Percentiles rank a stretch among this genome's conserved stretches.
These are phyloP conservation scores for Acrobasis repandana DNA, from an alignment of 2,888 invertebrate genomes.

Conservation along the genomic window DNA sequence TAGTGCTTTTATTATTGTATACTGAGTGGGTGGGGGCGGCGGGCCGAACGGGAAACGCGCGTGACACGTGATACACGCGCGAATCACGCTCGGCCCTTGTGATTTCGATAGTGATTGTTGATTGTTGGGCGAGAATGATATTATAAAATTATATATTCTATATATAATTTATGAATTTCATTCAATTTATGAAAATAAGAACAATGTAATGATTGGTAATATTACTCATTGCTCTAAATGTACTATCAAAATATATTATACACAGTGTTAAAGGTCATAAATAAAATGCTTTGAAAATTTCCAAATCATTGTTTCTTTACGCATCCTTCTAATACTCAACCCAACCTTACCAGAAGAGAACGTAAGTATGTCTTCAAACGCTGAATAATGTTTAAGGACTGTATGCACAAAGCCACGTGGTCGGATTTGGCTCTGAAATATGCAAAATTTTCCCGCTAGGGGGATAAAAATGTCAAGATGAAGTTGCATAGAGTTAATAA, in stretches of 20 bases:
- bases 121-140: slow-evolving; percentile 78
- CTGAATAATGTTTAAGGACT: too few species aligned
- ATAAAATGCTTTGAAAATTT: slow-evolving; percentile 84
- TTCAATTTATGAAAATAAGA: slow-evolving; percentile 79
- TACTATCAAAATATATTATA: slow-evolving; percentile 84
- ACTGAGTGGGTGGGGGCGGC: slow-evolving; percentile 34
- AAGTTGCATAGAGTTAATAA: too few species aligned
- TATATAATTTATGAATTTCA: slow-evolving; percentile 80
- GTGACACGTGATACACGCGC: slow-evolving; percentile 6
- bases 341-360: neutral
- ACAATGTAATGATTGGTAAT: slow-evolving; percentile 83
- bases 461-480: too few species aligned
- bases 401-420: too few species aligned
- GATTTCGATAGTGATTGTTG: slow-evolving; percentile 78
- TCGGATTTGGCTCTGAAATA: too few species aligned
- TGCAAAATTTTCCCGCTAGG: too few species aligned
- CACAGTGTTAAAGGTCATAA: slow-evolving; percentile 84
- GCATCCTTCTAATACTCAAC: neutral
- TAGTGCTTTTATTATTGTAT: slow-evolving; percentile 46
- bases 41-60: slow-evolving; percentile 19
- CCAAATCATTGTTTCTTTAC: slow-evolving; percentile 67
- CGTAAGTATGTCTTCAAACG: too few species aligned
- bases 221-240: slow-evolving; percentile 84
- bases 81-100: slow-evolving; percentile 47
- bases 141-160: slow-evolving; percentile 77